These are phyloP conservation scores for Lophotriccus pileatus DNA, from an alignment of 2,797 vertebrate species.

Conservation along the genomic window DNA sequence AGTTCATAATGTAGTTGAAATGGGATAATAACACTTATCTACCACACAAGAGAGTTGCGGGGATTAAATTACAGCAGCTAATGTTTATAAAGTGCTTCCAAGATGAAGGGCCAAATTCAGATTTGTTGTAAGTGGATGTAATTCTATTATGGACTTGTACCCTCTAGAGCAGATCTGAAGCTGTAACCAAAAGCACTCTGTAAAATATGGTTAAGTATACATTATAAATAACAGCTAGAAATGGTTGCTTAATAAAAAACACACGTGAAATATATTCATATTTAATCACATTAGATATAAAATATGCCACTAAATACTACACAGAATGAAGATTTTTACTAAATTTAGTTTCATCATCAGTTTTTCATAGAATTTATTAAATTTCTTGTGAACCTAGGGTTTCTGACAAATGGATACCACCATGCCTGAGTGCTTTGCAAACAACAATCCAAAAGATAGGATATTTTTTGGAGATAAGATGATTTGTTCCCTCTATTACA, in stretches of 20 bases:
- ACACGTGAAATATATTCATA: neutral
- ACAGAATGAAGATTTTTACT: neutral
- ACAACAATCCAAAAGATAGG: neutral
- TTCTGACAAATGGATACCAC: neutral
- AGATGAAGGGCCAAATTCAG: slow-evolving; percentile 71
- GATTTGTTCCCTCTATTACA: neutral
- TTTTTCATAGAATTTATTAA: neutral
- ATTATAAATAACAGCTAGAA: slow-evolving; percentile 4
- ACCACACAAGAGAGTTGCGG: slow-evolving; percentile 58
- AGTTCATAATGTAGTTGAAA: slow-evolving; percentile 67
- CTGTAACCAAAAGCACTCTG: slow-evolving; percentile 49
- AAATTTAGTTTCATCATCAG: neutral
- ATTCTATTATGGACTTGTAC: slow-evolving; percentile 58
- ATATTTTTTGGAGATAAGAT: neutral
- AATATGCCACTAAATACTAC: neutral
- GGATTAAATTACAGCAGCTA: slow-evolving; percentile 67
- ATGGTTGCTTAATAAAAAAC: slow-evolving; percentile 10
- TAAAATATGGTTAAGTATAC: slow-evolving; percentile 45
- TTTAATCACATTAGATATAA: neutral
- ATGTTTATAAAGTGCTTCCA: slow-evolving; percentile 69
- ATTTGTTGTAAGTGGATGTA: slow-evolving; percentile 61
- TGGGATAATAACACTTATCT: slow-evolving; percentile 72
- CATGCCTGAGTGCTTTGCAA: neutral
- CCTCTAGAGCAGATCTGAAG: slow-evolving; percentile 59
- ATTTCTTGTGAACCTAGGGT: neutral